Conservation (phyloP, 1,140 invertebrate genomes). For the Colletes gigas region DNA sequence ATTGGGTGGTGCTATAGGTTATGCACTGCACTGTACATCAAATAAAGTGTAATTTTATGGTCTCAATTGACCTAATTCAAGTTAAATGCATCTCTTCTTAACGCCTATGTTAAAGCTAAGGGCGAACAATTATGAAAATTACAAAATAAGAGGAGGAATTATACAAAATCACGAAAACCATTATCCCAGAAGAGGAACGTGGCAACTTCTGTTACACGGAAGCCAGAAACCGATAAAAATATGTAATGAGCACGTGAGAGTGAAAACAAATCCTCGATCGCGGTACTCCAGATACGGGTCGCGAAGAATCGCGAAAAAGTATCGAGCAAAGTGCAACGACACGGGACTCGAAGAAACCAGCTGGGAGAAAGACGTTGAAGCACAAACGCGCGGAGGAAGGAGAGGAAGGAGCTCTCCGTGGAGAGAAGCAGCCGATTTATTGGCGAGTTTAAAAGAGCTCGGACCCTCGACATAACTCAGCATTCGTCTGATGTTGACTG, state of each 20-base stretch:
- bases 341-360: constrained; percentile 11
- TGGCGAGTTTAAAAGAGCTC: constrained; percentile 73
- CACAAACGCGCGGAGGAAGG: constrained; percentile 41
- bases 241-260: background rate
- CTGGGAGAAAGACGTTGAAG: constrained; percentile 7
- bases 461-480: constrained; percentile 73
- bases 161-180: background rate
- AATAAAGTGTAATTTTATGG: too few relatives aligned
- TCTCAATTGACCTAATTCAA: too few relatives aligned
- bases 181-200: background rate
- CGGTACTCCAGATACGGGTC: background rate
- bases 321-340: constrained; percentile 29
- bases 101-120: too few relatives aligned
- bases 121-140: too few relatives aligned
- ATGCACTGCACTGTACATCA: too few relatives aligned
- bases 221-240: constrained; percentile 9
- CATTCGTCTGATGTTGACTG: constrained; percentile 72
- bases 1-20: too few relatives aligned
- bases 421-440: constrained; percentile 71
- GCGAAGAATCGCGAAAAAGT: constrained; percentile 5
- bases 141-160: background rate
- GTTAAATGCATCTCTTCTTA: too few relatives aligned
- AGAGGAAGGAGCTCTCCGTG: constrained; percentile 41
- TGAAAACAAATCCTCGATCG: background rate
- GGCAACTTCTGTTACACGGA: too few relatives aligned